Conservation (phyloP, 2,797 vertebrate genomes). For the Remorina albescens region DNA sequence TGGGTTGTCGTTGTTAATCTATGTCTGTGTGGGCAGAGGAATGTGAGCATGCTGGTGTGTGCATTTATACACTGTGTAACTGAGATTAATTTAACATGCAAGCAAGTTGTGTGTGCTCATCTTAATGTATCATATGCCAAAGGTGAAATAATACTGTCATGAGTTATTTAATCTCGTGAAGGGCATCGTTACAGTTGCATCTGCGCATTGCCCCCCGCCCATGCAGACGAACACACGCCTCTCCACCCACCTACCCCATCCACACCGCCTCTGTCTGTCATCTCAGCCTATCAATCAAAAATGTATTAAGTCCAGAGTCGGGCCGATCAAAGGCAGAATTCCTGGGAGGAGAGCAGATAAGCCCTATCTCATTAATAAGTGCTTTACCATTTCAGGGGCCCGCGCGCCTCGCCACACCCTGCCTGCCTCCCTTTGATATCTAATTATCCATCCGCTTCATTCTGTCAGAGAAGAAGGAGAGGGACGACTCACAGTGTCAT, state of each 20-base stretch:
- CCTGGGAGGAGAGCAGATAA: slow-evolving; percentile 97
- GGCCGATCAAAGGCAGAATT: slow-evolving; percentile 96
- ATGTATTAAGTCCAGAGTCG: slow-evolving; percentile 96
- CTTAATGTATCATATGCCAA: slow-evolving; percentile 45
- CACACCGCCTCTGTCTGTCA: slow-evolving; percentile 87
- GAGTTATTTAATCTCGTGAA: slow-evolving; percentile 83
- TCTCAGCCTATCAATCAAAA: slow-evolving; percentile 96
- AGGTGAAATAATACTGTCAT: slow-evolving; percentile 68
- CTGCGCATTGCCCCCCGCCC: slow-evolving; percentile 54
- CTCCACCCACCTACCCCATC: slow-evolving; percentile 70
- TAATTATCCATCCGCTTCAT: slow-evolving; percentile 86
- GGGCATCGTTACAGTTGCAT: slow-evolving; percentile 81
- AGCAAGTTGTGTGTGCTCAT: slow-evolving; percentile 42
- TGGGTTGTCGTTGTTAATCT: slow-evolving; percentile 70
- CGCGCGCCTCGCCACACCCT: slow-evolving; percentile 87
- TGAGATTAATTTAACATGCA: slow-evolving; percentile 61
- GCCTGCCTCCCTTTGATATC: slow-evolving; percentile 88
- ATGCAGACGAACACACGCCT: slow-evolving; percentile 47
- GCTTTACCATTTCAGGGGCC: slow-evolving; percentile 93
- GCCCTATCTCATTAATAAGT: slow-evolving; percentile 96
- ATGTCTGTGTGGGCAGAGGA: slow-evolving; percentile 63
- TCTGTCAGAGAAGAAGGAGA: slow-evolving; percentile 82
- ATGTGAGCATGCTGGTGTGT: slow-evolving; percentile 51
- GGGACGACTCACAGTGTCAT: slow-evolving; percentile 75
- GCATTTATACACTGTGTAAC: slow-evolving; percentile 36